These are phyloP conservation scores for Quiscalus mexicanus DNA, from an alignment of 2,113 vertebrate genomes.

Conservation along the genomic window DNA sequence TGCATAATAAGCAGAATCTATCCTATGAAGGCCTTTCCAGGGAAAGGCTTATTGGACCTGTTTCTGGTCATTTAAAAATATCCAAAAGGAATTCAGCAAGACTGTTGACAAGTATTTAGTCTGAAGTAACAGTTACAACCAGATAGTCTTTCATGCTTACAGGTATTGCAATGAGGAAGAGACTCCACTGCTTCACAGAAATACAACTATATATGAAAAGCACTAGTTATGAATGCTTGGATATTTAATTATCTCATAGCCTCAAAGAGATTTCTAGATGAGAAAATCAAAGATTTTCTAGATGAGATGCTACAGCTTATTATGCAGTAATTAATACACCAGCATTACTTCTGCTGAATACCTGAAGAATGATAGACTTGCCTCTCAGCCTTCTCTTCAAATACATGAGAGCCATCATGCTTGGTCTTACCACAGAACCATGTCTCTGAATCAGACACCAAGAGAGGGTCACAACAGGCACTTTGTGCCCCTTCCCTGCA, in stretches of 20 bases:
- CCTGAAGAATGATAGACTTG: background rate
- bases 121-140: background rate
- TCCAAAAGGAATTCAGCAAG: background rate
- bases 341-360: background rate
- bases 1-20: background rate
- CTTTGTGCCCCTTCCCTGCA: background rate
- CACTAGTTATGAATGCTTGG: background rate
- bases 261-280: background rate
- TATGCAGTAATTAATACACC: background rate
- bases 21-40: background rate
- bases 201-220: background rate
- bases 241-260: background rate
- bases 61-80: background rate
- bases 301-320: background rate
- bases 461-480: background rate
- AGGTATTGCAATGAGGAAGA: background rate
- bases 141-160: background rate
- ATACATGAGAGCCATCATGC: rapidly evolving
- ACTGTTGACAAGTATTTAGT: background rate
- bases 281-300: background rate
- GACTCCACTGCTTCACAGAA: background rate
- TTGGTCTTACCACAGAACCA: background rate
- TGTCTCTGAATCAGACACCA: rapidly evolving
- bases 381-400: background rate
- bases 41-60: background rate